Evolutionary conservation across 2,888 invertebrate genomes (phyloP).

Genomic region (Dione juno): DNA sequence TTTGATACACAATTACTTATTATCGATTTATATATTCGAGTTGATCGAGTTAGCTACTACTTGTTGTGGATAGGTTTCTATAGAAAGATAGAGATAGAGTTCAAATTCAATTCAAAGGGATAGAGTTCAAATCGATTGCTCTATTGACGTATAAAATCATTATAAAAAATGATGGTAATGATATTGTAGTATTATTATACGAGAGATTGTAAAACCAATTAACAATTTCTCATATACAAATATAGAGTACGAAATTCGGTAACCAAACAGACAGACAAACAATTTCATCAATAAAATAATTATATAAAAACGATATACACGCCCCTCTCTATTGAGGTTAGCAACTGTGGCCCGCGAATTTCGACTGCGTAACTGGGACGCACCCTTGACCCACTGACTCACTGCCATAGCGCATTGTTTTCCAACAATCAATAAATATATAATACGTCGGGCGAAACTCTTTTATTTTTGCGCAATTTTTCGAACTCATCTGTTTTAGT

Average conservation of each 20-base stretch:
- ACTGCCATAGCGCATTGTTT: slow-evolving; percentile 81
- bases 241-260: background rate
- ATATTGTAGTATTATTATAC: too few species aligned
- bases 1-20: background rate
- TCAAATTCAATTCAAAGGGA: too few species aligned
- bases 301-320: slow-evolving; percentile 38
- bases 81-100: too few species aligned
- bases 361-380: slow-evolving; percentile 78
- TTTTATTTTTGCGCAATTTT: slow-evolving; percentile 70
- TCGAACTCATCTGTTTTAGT: slow-evolving; percentile 52
- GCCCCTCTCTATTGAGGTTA: slow-evolving; percentile 74
- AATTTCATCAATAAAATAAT: slow-evolving; percentile 27
- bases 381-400: slow-evolving; percentile 82
- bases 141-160: too few species aligned
- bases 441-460: slow-evolving; percentile 77
- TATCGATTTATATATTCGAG: background rate
- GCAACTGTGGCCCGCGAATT: slow-evolving; percentile 79
- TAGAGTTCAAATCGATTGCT: too few species aligned
- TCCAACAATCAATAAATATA: slow-evolving; percentile 80
- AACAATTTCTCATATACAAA: background rate
- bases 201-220: background rate
- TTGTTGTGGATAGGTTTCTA: too few species aligned
- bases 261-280: background rate
- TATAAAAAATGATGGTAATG: too few species aligned
- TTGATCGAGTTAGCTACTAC: background rate